Evolutionary conservation across 2,113 vertebrate species (phyloP), one percentile per base, ranked within the genome.

Genomic region (Suncus etruscus): DNA sequence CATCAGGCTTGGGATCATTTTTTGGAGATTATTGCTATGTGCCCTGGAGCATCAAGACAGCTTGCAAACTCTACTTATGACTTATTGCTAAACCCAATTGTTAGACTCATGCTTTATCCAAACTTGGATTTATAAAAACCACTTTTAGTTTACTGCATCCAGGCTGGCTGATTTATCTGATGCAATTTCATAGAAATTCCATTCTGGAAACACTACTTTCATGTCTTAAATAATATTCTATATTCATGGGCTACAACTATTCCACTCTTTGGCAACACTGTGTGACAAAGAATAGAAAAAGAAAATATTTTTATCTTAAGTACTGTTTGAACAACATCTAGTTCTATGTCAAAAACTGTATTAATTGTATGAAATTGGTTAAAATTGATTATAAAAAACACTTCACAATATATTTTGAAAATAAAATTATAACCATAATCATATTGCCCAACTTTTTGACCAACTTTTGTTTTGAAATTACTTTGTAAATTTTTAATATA

Each of bases 111-210:
- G 82, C 63, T 69, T 70, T 3, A 0, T 24, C 50, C 63, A 31
- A 69, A 25, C 3, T 45, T 54, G 69, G 25, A 86, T 50, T 22
- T 69, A 54, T 86, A 85, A 76, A 8, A 58, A 27, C 39, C 7
- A 39, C 69, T n/a, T 20, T 39, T 20, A 1, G 50, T 75, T 51
- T 48, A 45, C 25, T 32, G 18, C 32, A 50, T 50, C 51, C 10
- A 25, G 31, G 29, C 8, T 81, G 69, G 50, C 50, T 50, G 61
- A 20, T 63, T 86, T n/a, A 61, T 16, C 61, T 86, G 75, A 11
- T 93, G 68, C 75, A 39, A 29, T n/a, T 76, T 90, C 82, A 69
- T 82, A 81, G 25, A 39, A 39, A 86, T 45, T 76, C 69, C 48
- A 68, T 58, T 58, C 61, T 74, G 11, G 68, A 89, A 68, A 74